Percentiles rank a stretch among this genome's conserved stretches.
These are phyloP conservation scores for Mungos mungo DNA, from an alignment of 2,113 vertebrate genomes.

Conservation along the genomic window DNA sequence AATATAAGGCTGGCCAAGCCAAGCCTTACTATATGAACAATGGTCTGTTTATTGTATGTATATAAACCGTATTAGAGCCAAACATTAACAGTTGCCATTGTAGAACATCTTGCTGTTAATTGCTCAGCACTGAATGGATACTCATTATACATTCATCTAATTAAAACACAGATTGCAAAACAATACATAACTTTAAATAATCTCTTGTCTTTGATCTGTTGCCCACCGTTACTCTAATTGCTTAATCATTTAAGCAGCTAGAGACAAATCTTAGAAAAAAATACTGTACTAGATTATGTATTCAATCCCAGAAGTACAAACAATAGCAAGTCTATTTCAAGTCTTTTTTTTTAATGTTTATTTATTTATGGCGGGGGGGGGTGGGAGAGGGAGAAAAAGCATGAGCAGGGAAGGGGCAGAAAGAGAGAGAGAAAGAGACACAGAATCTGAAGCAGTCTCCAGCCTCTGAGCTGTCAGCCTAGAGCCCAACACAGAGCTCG, in stretches of 20 bases:
- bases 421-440: no score
- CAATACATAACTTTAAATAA: conserved; percentile 18
- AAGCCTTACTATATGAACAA: neutral
- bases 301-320: neutral
- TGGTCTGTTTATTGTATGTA: neutral
- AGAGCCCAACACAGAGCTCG: no score
- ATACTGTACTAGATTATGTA: neutral
- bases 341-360: neutral
- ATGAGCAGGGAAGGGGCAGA: no score
- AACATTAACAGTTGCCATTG: neutral
- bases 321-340: neutral
- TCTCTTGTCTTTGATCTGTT: neutral
- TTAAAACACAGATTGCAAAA: neutral
- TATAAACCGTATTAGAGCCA: neutral
- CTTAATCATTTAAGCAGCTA: neutral
- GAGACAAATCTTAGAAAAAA: neutral
- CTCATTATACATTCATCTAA: neutral
- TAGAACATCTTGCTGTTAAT: neutral
- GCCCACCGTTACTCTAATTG: conserved; percentile 14
- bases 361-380: no score
- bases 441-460: no score
- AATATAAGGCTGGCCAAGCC: neutral
- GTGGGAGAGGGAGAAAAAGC: no score
- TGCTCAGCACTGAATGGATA: neutral
- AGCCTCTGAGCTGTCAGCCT: no score